These are phyloP conservation scores for Nerophis lumbriciformis DNA, from an alignment of 2,113 vertebrate genomes.

Conservation along the genomic window DNA sequence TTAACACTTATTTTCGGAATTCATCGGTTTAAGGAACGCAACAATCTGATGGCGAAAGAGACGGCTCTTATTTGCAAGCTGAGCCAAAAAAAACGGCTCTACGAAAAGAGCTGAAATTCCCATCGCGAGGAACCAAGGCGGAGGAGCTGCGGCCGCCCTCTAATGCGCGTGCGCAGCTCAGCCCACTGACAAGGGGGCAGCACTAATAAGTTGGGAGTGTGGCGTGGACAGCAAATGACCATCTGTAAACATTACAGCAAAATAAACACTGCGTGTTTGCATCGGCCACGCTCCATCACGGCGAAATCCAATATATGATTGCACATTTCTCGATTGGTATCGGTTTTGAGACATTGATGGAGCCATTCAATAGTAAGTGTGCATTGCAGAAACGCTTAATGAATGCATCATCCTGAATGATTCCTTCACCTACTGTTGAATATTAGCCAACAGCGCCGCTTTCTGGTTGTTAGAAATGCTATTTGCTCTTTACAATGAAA, in stretches of 20 bases:
- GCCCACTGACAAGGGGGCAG: conserved; percentile 27
- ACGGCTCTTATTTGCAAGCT: too few species aligned
- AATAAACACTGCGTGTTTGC: background rate
- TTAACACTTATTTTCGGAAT: too few species aligned
- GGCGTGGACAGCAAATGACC: background rate
- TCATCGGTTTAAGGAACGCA: too few species aligned
- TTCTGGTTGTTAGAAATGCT: conserved; percentile 29
- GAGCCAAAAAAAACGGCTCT: too few species aligned
- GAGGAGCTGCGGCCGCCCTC: conserved; percentile 47
- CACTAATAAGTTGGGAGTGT: background rate
- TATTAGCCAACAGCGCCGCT: conserved; percentile 44
- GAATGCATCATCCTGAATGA: background rate
- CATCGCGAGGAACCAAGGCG: conserved; percentile 17
- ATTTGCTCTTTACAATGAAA: background rate
- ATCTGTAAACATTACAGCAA: background rate
- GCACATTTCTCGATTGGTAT: background rate
- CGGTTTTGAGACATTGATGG: background rate
- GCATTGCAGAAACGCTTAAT: background rate
- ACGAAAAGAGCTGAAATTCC: too few species aligned
- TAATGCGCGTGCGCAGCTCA: conserved; percentile 66
- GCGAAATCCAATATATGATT: background rate
- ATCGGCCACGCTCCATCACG: background rate
- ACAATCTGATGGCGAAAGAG: too few species aligned
- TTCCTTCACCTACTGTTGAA: background rate
- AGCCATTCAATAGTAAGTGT: background rate